Conservation (phyloP, 2,888 invertebrate genomes). For the Diachrysia chrysitis region DNA sequence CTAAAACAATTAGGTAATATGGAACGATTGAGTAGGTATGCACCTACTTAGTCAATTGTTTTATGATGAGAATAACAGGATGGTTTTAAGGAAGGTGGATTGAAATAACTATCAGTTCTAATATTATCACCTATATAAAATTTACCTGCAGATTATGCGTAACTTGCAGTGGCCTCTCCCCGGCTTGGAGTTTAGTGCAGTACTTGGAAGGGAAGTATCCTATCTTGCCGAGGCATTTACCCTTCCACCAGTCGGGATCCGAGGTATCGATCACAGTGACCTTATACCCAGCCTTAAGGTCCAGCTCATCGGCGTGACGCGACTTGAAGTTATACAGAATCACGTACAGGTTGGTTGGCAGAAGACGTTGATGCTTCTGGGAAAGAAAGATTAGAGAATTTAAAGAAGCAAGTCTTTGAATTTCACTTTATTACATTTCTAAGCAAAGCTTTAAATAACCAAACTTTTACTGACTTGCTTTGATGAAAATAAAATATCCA, state of each 20-base stretch:
- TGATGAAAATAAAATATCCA: too few species aligned
- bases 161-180: conserved; percentile 97
- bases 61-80: too few species aligned
- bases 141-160: conserved; percentile 86
- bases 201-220: conserved; percentile 99
- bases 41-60: neutral
- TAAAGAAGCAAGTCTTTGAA: neutral
- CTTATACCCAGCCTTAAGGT: conserved; percentile 96
- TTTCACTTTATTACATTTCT: neutral
- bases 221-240: conserved; percentile 96
- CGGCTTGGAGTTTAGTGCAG: conserved; percentile 96
- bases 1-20: too few species aligned
- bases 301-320: conserved; percentile 97
- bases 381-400: conserved; percentile 6
- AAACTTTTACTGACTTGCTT: too few species aligned
- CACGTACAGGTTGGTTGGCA: conserved; percentile 97
- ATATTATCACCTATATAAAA: neutral
- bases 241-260: conserved; percentile 99
- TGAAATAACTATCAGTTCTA: too few species aligned
- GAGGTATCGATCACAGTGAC: conserved; percentile 98
- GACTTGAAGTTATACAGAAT: conserved; percentile 98
- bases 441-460: too few species aligned
- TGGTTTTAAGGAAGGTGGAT: too few species aligned
- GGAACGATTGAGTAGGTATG: too few species aligned
- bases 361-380: conserved; percentile 95